These are phyloP conservation scores for Adineta ricciae DNA, from an alignment of 2,888 invertebrate species.

Conservation along the genomic window DNA sequence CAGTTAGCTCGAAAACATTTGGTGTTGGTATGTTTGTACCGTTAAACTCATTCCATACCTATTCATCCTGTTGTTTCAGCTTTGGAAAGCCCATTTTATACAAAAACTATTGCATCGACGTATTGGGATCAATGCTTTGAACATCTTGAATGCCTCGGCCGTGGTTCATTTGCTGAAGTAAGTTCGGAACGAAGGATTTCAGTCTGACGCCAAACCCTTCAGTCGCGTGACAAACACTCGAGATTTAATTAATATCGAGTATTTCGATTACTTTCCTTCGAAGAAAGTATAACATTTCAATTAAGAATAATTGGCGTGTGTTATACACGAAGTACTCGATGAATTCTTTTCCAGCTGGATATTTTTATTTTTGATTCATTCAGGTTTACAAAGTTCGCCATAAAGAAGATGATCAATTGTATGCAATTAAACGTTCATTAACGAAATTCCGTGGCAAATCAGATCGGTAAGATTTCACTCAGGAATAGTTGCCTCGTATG, in stretches of 20 bases:
- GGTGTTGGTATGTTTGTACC: too few species aligned
- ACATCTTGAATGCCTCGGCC: not conserved
- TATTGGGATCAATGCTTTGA: not conserved
- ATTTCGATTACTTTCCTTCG: too few species aligned
- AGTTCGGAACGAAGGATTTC: too few species aligned
- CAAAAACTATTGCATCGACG: not conserved
- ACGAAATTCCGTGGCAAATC: conserved; percentile 57
- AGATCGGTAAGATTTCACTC: conserved; percentile 53
- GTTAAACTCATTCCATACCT: too few species aligned
- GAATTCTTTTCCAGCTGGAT: conserved; percentile 47
- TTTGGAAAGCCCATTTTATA: not conserved
- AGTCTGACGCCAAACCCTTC: too few species aligned
- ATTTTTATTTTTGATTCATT: conserved; percentile 40
- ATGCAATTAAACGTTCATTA: conserved; percentile 64
- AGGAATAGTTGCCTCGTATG: too few species aligned
- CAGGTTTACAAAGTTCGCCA: conserved; percentile 60
- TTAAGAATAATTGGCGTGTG: too few species aligned
- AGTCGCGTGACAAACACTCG: too few species aligned
- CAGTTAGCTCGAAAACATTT: not conserved
- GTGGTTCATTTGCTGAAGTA: not conserved
- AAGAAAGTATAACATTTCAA: too few species aligned
- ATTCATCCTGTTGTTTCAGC: not conserved
- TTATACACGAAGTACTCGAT: too few species aligned
- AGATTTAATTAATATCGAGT: too few species aligned
- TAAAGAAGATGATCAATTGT: conserved; percentile 59